Conservation (phyloP, 2,113 vertebrate species). For the Trematomus loennbergii region DNA sequence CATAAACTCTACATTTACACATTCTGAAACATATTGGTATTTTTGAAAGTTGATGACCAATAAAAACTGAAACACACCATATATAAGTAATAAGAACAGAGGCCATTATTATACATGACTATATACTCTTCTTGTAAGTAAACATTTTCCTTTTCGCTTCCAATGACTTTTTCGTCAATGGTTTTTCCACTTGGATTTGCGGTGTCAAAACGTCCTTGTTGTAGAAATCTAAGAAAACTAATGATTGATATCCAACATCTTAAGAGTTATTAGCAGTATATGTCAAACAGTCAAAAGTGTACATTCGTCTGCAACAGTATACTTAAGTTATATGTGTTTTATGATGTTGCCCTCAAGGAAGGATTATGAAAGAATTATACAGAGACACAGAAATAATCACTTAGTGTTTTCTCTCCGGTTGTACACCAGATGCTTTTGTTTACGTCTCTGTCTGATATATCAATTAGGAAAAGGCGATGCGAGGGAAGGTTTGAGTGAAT, state of each 20-base stretch:
- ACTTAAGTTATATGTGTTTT: conserved; percentile 1
- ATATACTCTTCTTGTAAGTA: background rate
- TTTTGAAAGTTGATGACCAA: too few relatives aligned
- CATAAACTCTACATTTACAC: background rate
- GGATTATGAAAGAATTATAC: conserved; percentile 23
- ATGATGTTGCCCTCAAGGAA: conserved; percentile 45
- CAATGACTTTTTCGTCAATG: too few relatives aligned
- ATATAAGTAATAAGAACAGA: too few relatives aligned
- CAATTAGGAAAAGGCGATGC: conserved; percentile 51
- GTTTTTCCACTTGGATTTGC: background rate
- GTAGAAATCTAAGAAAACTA: background rate
- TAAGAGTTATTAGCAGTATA: background rate
- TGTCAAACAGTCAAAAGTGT: background rate
- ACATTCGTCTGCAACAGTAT: too few relatives aligned
- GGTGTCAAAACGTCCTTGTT: background rate
- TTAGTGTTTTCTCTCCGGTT: conserved; percentile 24
- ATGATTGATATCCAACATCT: background rate
- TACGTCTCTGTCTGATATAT: conserved; percentile 32
- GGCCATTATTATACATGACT: too few relatives aligned
- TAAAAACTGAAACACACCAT: too few relatives aligned
- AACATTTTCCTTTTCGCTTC: background rate
- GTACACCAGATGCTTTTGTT: conserved; percentile 47
- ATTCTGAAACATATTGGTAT: too few relatives aligned
- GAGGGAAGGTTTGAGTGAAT: conserved; percentile 19
- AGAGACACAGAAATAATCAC: conserved; percentile 9